A percentile compares a stretch with the other conserved stretches of the same genome.
Conservation (phyloP, 2,797 vertebrate genomes). For the Takifugu rubripes region DNA sequence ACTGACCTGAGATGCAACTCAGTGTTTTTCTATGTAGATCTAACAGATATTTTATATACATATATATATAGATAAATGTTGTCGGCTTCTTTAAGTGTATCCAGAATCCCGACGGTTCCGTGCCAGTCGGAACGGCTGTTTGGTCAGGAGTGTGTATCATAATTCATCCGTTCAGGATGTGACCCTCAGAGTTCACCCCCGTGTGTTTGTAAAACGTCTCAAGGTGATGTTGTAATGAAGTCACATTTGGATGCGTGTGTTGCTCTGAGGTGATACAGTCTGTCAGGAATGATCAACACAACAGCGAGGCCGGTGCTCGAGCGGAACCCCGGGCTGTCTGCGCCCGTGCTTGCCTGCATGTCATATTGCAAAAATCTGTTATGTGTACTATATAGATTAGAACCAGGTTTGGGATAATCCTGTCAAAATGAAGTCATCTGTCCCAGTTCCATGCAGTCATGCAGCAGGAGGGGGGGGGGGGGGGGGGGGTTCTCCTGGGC, state of each 20-base stretch:
- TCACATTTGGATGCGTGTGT: slow-evolving; percentile 74
- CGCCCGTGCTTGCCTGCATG: slow-evolving; percentile 86
- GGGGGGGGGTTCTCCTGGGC: slow-evolving; percentile 76
- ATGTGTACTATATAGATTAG: slow-evolving; percentile 91
- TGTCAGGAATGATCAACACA: slow-evolving; percentile 87
- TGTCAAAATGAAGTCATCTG: slow-evolving; percentile 92
- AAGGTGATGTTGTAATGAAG: slow-evolving; percentile 77
- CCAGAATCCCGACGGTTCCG: not conserved
- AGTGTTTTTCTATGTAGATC: not conserved
- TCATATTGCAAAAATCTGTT: slow-evolving; percentile 94
- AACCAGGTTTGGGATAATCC: slow-evolving; percentile 92
- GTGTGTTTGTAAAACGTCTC: slow-evolving; percentile 48
- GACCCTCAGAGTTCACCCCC: slow-evolving; percentile 31
- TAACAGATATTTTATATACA: not conserved
- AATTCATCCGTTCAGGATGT: slow-evolving; percentile 26
- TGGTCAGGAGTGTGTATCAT: slow-evolving; percentile 13
- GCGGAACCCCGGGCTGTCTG: slow-evolving; percentile 75
- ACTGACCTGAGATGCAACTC: too few relatives aligned
- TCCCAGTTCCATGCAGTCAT: slow-evolving; percentile 82
- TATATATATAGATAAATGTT: too few relatives aligned
- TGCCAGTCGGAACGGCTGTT: not conserved
- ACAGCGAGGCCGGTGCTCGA: slow-evolving; percentile 69
- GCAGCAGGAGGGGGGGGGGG: slow-evolving; percentile 65
- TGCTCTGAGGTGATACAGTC: slow-evolving; percentile 83
- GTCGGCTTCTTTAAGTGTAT: too few relatives aligned